Evolutionary conservation across 2,888 invertebrate genomes (phyloP), one percentile per base, ranked within the genome.

Genomic region (Hydropsyche betteni): DNA sequence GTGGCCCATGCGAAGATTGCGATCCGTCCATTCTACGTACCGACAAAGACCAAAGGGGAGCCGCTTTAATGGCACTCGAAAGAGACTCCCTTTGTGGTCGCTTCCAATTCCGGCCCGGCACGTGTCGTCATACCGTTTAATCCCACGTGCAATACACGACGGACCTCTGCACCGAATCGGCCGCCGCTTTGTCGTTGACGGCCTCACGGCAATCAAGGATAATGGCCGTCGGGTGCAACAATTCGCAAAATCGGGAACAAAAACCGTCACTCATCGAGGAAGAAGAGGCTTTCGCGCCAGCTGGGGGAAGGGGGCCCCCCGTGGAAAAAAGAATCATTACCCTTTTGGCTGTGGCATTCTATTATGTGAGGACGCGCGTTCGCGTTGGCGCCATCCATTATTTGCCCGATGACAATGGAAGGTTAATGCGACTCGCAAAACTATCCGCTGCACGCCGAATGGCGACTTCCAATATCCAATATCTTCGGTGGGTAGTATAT

Each of bases 331-430:
- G 75, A 78, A 76, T 69, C 75, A 78, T 78, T 78, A 78, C 78
- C 78, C 78, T 78, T 78, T 78, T 74, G 75, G 75, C 75, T 33
- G 72, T 71, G 58, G 55, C 69, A 72, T 75, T 68, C 75, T 74
- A 76, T 73, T 76, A 76, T 74, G 55, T 55, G 55, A 14, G n/a
- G 14, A 16, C 0, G 16, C 55, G n/a, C 5, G 61, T 24, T n/a
- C 64, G 36, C 64, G 64, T 12, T 64, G n/a, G 64, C 36, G 64
- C 16, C 58, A 50, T 34, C 68, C 50, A 69, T 38, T 73, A 72
- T 74, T 79, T 33, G 72, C 68, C 64, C 16, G 69, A 74, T 64
- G 61, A 79, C 78, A 79, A 79, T 79, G 73, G 78, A 79, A 79
- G 78, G 78, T 79, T 79, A 79, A 75, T 77, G 72, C 68, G 73